Conservation (phyloP, 2,113 vertebrate species). For the Otocyon megalotis region DNA sequence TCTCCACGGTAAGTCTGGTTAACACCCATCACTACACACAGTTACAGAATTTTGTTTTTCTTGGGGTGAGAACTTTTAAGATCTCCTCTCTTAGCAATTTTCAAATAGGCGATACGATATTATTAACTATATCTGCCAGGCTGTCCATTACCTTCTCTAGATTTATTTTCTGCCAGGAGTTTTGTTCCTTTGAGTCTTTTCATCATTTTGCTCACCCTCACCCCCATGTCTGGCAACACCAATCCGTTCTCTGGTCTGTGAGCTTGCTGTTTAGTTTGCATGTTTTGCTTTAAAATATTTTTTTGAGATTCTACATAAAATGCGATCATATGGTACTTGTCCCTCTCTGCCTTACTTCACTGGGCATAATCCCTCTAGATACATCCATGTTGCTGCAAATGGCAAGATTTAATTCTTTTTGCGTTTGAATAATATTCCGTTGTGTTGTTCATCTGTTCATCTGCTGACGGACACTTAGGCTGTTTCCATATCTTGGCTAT, state of each 20-base stretch:
- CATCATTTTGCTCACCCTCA: not conserved
- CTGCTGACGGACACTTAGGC: not conserved
- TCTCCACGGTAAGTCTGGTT: not conserved
- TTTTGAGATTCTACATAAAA: not conserved
- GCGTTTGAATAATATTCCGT: not conserved
- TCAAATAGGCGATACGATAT: not conserved
- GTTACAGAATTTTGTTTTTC: not conserved
- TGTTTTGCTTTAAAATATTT: not conserved
- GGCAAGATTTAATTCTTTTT: not conserved
- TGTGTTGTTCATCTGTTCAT: not conserved
- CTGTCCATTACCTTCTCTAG: not conserved
- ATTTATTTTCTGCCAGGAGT: not conserved
- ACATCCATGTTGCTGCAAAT: not conserved
- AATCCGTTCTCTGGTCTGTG: not conserved
- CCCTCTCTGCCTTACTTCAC: not conserved
- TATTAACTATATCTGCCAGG: not conserved
- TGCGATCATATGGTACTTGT: not conserved
- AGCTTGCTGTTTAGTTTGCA: not conserved
- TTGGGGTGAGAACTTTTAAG: not conserved
- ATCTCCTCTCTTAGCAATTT: not conserved
- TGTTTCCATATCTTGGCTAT: not conserved
- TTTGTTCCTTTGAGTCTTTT: not conserved
- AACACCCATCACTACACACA: too few species aligned
- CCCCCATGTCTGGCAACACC: not conserved
- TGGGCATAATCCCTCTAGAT: not conserved